Conservation (phyloP, 1,140 invertebrate genomes). For the Procambarus clarkii region DNA sequence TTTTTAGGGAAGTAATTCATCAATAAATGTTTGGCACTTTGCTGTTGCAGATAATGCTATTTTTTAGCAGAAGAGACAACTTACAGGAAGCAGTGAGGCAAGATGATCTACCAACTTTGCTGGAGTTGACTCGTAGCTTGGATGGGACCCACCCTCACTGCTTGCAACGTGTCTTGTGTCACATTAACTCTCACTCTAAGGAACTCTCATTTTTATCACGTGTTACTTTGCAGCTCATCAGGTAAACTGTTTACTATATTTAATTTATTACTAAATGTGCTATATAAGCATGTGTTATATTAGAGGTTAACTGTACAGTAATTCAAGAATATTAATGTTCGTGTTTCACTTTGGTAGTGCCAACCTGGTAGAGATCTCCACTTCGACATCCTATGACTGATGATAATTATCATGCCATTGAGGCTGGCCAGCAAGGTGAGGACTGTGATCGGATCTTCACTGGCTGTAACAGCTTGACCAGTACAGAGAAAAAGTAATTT, state of each 20-base stretch:
- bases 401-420: slow-evolving; percentile 11
- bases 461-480: neutral
- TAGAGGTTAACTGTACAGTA: too few relatives aligned
- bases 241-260: neutral
- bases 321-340: neutral
- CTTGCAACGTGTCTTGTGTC: slow-evolving; percentile 44
- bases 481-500: neutral
- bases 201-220: slow-evolving; percentile 26
- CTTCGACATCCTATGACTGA: neutral
- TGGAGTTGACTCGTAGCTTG: slow-evolving; percentile 33
- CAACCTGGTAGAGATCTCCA: slow-evolving; percentile 16
- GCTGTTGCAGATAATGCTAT: neutral
- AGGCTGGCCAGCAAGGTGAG: slow-evolving; percentile 20
- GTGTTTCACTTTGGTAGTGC: neutral
- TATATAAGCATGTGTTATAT: too few relatives aligned
- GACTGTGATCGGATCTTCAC: slow-evolving; percentile 3
- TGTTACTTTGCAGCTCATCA: slow-evolving; percentile 31
- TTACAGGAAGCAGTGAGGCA: slow-evolving; percentile 22
- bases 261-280: too few relatives aligned
- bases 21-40: neutral
- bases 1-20: neutral
- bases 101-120: slow-evolving; percentile 17
- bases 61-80: neutral
- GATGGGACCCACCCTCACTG: slow-evolving; percentile 31
- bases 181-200: slow-evolving; percentile 40